A percentile compares a stretch with the other conserved stretches of the same genome.
These are phyloP conservation scores for Megastigmus dorsalis DNA, from an alignment of 2,888 invertebrate species.

Conservation along the genomic window DNA sequence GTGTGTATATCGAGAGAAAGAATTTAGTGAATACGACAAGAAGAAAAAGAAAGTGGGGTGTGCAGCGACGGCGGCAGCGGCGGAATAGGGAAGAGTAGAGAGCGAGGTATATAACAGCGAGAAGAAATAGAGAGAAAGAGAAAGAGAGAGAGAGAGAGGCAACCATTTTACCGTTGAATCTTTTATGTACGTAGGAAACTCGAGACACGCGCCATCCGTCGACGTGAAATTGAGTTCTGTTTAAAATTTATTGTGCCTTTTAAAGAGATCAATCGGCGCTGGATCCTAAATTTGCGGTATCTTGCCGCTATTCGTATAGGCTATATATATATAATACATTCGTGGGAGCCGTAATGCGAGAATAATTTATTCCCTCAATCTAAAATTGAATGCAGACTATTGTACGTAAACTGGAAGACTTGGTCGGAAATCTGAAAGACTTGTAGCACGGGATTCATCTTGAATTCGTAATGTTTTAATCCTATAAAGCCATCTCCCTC, in stretches of 20 bases:
- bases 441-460: too few relatives aligned
- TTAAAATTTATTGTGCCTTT: constrained; percentile 50
- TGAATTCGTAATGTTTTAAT: too few relatives aligned
- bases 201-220: constrained; percentile 33
- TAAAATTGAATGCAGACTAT: too few relatives aligned
- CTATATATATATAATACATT: too few relatives aligned
- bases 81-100: neutral
- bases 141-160: constrained; percentile 1
- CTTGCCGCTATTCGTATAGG: neutral
- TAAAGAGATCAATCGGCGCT: constrained; percentile 43
- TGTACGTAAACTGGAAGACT: too few relatives aligned
- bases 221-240: constrained; percentile 44
- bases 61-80: neutral
- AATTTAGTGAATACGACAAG: constrained; percentile 32
- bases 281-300: constrained; percentile 33
- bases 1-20: constrained; percentile 46
- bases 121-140: neutral
- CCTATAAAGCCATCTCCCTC: too few relatives aligned
- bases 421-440: too few relatives aligned
- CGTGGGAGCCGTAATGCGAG: neutral
- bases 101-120: too few relatives aligned
- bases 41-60: constrained; percentile 22
- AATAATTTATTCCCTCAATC: constrained; percentile 15
- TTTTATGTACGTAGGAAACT: constrained; percentile 44
- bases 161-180: constrained; percentile 44